A percentile compares a stretch with the other conserved stretches of the same genome.
Evolutionary conservation across 1,140 invertebrate species (phyloP).

Genomic region (Drosophila virilis): DNA sequence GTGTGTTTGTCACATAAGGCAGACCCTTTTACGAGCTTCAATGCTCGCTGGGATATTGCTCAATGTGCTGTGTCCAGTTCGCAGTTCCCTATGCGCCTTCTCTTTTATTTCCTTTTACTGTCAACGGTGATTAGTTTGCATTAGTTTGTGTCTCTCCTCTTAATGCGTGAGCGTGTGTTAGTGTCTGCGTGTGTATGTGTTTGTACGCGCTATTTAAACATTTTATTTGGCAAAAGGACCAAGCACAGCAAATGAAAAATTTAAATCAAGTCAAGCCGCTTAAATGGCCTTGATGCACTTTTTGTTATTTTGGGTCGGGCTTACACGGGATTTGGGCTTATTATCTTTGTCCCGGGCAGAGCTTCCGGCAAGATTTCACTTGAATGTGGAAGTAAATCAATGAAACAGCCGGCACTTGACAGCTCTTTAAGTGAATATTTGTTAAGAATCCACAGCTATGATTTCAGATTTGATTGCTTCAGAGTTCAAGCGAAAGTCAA

Average conservation of each 20-base stretch:
- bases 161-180: conserved; percentile 12
- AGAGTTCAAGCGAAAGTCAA: background rate
- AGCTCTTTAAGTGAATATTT: conserved; percentile 1
- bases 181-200: conserved; percentile 13
- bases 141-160: conserved; percentile 37
- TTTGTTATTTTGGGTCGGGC: conserved; percentile 47
- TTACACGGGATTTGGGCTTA: conserved; percentile 26
- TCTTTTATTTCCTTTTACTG: conserved; percentile 53
- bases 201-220: conserved; percentile 28
- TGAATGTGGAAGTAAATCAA: background rate
- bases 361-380: background rate
- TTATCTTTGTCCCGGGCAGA: conserved; percentile 1
- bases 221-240: conserved; percentile 45
- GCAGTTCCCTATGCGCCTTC: conserved; percentile 13
- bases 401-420: background rate
- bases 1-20: conserved; percentile 15
- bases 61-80: conserved; percentile 43
- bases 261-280: conserved; percentile 68
- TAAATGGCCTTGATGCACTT: conserved; percentile 55
- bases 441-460: background rate
- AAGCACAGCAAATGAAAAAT: conserved; percentile 57
- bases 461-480: background rate
- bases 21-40: conserved; percentile 29
- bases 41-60: conserved; percentile 32
- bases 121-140: conserved; percentile 74